Evolutionary conservation across 1,140 invertebrate genomes (phyloP).

Genomic region (Drosophila athabasca): DNA sequence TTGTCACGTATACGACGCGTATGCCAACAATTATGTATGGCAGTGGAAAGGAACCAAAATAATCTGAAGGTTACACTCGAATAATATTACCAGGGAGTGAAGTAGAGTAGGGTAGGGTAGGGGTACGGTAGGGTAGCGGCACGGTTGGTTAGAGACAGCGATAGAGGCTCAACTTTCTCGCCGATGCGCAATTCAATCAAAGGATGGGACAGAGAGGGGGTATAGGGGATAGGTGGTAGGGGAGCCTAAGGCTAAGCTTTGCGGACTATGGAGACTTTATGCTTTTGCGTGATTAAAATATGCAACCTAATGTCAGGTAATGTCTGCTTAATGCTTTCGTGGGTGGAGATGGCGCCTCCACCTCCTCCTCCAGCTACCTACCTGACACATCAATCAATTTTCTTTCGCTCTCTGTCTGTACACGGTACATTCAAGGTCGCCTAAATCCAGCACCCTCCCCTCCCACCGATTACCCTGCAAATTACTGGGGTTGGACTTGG

Average conservation of each 20-base stretch:
- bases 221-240: neutral
- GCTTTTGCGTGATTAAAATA: conserved; percentile 19
- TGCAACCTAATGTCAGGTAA: conserved; percentile 28
- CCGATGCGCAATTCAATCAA: conserved; percentile 67
- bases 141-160: no score
- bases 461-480: conserved; percentile 40
- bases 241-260: conserved; percentile 5
- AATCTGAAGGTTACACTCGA: conserved; percentile 57
- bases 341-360: neutral
- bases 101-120: neutral
- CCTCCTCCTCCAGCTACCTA: neutral
- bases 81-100: conserved; percentile 24
- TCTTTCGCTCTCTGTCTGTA: conserved; percentile 18
- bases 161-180: conserved; percentile 1
- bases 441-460: conserved; percentile 7
- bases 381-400: conserved; percentile 33
- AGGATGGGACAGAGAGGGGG: conserved; percentile 22
- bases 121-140: no score
- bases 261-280: conserved; percentile 12
- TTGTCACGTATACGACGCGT: conserved; percentile 74
- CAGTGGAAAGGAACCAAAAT: conserved; percentile 53
- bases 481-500: conserved; percentile 34
- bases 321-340: conserved; percentile 8
- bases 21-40: conserved; percentile 69
- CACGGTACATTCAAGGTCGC: conserved; percentile 53